These are phyloP conservation scores for Meliscaeva auricollis DNA, from an alignment of 2,888 invertebrate genomes.

Conservation along the genomic window DNA sequence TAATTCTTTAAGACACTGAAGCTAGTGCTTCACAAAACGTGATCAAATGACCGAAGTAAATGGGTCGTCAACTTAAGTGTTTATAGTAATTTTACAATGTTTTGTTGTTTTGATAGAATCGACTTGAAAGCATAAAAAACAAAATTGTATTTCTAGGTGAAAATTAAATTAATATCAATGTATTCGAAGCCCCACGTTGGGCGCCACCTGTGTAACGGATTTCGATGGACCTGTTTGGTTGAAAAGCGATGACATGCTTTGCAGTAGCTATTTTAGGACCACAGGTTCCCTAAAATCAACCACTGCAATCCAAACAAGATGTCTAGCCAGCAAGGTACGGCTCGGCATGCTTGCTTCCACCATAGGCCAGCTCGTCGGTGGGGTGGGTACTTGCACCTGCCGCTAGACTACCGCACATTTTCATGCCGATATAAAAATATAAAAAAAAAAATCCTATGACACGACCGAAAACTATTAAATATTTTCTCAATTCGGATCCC, in stretches of 20 bases:
- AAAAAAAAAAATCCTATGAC: neutral
- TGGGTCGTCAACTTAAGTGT: neutral
- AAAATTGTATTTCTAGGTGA: neutral
- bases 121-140: neutral
- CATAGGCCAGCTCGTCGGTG: constrained; percentile 3
- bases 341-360: neutral
- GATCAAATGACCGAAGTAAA: neutral
- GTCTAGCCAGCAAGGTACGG: neutral
- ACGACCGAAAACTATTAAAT: neutral
- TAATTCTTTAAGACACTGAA: neutral
- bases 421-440: neutral
- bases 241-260: neutral
- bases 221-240: neutral
- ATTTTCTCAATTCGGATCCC: neutral
- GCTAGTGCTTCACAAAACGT: neutral
- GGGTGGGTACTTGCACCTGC: neutral
- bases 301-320: neutral
- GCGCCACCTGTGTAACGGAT: constrained; percentile 37
- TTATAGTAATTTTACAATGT: neutral
- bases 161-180: neutral
- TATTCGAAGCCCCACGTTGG: constrained; percentile 14
- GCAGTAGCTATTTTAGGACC: neutral
- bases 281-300: constrained; percentile 1
- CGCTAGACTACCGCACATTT: neutral
- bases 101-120: neutral